phyloP scores from a whole-genome alignment of 2,113 vertebrate genomes.

The Rhineura floridana region DNA sequence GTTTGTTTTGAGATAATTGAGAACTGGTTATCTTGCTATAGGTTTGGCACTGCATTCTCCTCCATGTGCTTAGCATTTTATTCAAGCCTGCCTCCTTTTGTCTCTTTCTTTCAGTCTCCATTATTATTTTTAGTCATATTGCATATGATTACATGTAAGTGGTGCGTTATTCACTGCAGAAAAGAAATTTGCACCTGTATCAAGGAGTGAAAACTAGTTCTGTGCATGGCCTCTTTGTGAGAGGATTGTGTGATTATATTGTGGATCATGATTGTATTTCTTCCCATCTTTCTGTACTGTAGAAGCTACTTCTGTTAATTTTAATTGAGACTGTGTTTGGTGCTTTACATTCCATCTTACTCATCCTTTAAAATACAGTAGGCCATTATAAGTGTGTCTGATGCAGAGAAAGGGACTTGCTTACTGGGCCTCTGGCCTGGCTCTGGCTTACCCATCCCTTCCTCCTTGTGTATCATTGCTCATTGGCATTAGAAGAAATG shows the following conservation, averaged over 20 bases:
- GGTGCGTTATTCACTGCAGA: slow-evolving; percentile 13
- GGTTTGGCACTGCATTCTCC: background rate
- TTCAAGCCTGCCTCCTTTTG: background rate
- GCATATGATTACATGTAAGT: background rate
- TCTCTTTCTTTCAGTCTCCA: background rate
- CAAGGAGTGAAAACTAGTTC: background rate
- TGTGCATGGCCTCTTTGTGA: background rate
- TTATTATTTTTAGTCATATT: background rate
- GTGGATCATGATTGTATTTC: background rate
- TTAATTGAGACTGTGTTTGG: background rate
- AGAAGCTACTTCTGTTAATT: background rate
- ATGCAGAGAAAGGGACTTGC: background rate
- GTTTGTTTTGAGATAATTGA: slow-evolving; percentile 12
- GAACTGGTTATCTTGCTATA: slow-evolving; percentile 26
- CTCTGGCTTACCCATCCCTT: background rate
- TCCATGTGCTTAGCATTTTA: background rate
- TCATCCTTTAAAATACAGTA: background rate
- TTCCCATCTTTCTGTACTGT: background rate
- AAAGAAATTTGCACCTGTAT: background rate
- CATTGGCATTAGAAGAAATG: background rate
- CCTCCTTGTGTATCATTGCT: rapidly evolving
- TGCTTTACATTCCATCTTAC: background rate
- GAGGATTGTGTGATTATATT: background rate
- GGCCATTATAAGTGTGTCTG: background rate
- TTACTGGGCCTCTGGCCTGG: background rate